A percentile compares a stretch with the other conserved stretches of the same genome.
Evolutionary conservation across 1,140 invertebrate species (phyloP).

Genomic region (Oppia nitens): DNA sequence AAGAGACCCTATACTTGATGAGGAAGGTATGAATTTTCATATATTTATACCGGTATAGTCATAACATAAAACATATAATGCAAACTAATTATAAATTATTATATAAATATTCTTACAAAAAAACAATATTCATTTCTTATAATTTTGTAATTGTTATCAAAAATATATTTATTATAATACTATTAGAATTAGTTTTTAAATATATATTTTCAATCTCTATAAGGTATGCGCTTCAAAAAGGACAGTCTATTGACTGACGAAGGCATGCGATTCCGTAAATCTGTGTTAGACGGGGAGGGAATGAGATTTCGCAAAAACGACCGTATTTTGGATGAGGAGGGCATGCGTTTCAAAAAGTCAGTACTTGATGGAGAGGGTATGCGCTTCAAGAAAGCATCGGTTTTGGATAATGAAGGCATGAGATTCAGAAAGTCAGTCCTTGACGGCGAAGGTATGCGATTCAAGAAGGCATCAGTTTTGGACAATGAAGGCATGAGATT

Average conservation of each 20-base stretch:
- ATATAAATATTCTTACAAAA: no score
- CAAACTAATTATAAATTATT: no score
- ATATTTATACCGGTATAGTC: no score
- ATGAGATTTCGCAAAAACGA: background rate
- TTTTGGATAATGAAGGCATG: slow-evolving; percentile 11
- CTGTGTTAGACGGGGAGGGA: background rate
- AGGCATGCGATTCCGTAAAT: slow-evolving; percentile 6
- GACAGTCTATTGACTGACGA: background rate
- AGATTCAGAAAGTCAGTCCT: slow-evolving; percentile 5
- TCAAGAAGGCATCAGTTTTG: background rate
- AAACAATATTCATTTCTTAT: no score
- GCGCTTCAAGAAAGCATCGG: background rate
- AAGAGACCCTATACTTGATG: no score
- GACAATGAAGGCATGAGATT: background rate
- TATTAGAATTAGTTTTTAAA: no score
- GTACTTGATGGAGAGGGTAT: slow-evolving; percentile 4
- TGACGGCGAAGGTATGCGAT: slow-evolving; percentile 10
- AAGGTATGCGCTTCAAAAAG: background rate
- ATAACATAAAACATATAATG: no score
- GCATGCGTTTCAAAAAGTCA: slow-evolving; percentile 3
- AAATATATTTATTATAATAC: no score
- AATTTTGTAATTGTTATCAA: no score
- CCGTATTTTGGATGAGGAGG: background rate
- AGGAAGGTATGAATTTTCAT: no score
- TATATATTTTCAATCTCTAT: no score